Evolutionary conservation across 2,797 vertebrate genomes (phyloP), one percentile per base, ranked within the genome.

Genomic region (Melanotaenia trifasciata): DNA sequence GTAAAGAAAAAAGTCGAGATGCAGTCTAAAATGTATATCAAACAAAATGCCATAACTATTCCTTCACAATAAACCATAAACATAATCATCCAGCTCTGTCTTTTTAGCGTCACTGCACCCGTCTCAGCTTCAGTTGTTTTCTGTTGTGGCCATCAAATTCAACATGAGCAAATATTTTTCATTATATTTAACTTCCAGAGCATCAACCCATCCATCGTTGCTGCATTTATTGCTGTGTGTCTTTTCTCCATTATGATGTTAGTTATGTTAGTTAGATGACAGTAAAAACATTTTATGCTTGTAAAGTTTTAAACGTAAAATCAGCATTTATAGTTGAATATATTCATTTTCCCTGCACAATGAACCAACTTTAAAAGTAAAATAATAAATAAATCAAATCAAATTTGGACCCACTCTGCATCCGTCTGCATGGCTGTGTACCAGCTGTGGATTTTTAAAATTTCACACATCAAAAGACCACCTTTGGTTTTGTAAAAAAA

Each of bases 391-490:
- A 18, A n/a, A 47, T 45, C 14, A 45, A 45, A 18, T 2, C 9
- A 47, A 20, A 20, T 8, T 20, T 20, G 20, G 8, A 50, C 20
- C 20, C 45, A 50, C 45, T 45, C 6, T 22, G 45, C 45, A 47
- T n/a, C 2, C 45, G n/a, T 47, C 24, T 57, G 26, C 50, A 57
- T 16, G 30, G 47, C 24, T 70, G 64, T 58, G 43, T n/a, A 67
- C 43, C 73, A 84, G 43, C 64, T 87, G 74, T 58, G 53, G 54
- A 61, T 65, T 56, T 59, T 61, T 63, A 0, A 70, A 10, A 20
- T 63, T 61, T 78, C 50, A 28, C 38, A 65, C 60, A 68, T 20
- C 43, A 83, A 73, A 73, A 76, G 47, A 71, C 4, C 47, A 79
- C 70, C 56, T 40, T 72, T 36, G 26, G 38, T 32, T 79, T 45